These are phyloP conservation scores for Colossoma macropomum DNA, from an alignment of 2,113 vertebrate genomes.

Conservation along the genomic window DNA sequence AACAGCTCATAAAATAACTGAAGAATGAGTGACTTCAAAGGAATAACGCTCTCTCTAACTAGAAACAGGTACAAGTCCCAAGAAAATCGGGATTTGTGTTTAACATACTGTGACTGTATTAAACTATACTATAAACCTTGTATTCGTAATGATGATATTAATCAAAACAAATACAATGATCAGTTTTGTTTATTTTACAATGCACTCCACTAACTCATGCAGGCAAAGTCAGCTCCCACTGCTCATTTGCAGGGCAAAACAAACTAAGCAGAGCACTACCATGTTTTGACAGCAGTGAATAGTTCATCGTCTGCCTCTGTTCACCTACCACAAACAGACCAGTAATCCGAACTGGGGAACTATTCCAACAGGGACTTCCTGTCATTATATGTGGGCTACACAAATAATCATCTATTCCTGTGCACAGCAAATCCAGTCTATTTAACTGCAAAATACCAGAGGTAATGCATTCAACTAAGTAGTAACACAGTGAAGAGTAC, in stretches of 20 bases:
- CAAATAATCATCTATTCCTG: neutral
- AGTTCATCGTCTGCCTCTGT: neutral
- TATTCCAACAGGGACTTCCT: neutral
- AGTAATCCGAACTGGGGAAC: neutral
- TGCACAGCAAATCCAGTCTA: neutral
- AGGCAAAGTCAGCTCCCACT: neutral
- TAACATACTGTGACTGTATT: too few relatives aligned
- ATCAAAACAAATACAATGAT: neutral
- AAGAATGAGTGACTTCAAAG: neutral
- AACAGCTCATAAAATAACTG: neutral
- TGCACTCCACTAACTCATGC: neutral
- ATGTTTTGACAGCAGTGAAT: constrained; percentile 14
- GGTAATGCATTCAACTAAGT: neutral
- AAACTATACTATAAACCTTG: too few relatives aligned
- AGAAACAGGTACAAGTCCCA: too few relatives aligned
- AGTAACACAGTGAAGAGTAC: neutral
- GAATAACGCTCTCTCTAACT: too few relatives aligned
- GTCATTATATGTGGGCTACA: neutral
- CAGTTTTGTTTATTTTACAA: neutral
- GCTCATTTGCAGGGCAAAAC: constrained; percentile 15
- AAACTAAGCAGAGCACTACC: neutral
- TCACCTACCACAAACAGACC: neutral
- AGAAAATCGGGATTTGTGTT: neutral
- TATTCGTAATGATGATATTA: too few relatives aligned
- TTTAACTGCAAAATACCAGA: neutral